Percentiles rank a stretch among this genome's conserved stretches.
These are phyloP conservation scores for Nothobranchius kuhntae DNA, from an alignment of 2,113 vertebrate genomes.

Conservation along the genomic window DNA sequence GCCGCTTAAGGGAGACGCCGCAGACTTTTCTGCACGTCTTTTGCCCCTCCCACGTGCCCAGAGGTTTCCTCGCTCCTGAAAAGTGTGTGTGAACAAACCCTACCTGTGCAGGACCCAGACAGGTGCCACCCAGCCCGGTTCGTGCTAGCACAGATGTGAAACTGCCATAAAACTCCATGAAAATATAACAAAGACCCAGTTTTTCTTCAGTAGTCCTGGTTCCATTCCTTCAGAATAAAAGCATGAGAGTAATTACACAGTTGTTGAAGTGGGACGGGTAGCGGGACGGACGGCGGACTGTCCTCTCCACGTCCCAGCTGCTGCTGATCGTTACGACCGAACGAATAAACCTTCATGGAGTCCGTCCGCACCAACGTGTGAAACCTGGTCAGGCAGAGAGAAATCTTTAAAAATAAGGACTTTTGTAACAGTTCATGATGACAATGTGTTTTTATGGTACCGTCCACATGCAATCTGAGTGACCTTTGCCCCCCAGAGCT, in stretches of 20 bases:
- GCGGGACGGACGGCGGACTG: slow-evolving; percentile 48
- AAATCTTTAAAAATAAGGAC: background rate
- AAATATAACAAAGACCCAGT: too few relatives aligned
- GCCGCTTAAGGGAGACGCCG: too few relatives aligned
- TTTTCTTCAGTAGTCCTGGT: too few relatives aligned
- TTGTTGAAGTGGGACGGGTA: slow-evolving; percentile 34
- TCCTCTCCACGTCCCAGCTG: slow-evolving; percentile 60
- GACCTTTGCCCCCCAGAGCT: slow-evolving; percentile 84
- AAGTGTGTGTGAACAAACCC: too few relatives aligned
- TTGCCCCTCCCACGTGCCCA: too few relatives aligned
- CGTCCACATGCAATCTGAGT: slow-evolving; percentile 88
- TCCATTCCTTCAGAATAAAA: background rate
- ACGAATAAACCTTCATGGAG: slow-evolving; percentile 55
- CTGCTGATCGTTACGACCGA: slow-evolving; percentile 60
- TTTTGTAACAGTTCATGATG: too few relatives aligned
- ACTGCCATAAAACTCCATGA: too few relatives aligned
- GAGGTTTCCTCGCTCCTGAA: too few relatives aligned
- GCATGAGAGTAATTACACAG: slow-evolving; percentile 32
- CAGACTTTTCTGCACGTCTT: too few relatives aligned
- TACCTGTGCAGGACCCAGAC: too few relatives aligned
- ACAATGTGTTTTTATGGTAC: slow-evolving; percentile 56
- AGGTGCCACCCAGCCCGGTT: too few relatives aligned
- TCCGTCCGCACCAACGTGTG: slow-evolving; percentile 66
- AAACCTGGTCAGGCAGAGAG: slow-evolving; percentile 24
- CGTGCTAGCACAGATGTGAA: too few relatives aligned